These are phyloP conservation scores for Taphrorychus bicolor DNA, from an alignment of 2,888 invertebrate species.

Conservation along the genomic window DNA sequence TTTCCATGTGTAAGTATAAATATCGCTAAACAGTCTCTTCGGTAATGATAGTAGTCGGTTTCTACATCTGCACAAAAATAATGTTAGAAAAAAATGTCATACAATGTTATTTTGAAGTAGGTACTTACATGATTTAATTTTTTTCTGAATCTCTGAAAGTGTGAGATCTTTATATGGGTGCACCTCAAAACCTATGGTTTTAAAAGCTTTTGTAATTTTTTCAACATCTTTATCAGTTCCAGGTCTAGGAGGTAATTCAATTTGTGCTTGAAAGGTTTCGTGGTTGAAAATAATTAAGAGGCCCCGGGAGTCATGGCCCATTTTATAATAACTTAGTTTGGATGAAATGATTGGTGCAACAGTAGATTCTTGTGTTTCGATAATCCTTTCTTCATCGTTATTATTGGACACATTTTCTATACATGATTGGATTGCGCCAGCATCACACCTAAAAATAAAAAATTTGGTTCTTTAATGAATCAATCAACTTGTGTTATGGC, in stretches of 20 bases:
- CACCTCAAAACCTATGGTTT: slow-evolving; percentile 74
- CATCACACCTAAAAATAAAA: too few species aligned
- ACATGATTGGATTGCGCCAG: too few species aligned
- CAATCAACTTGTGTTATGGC: too few species aligned
- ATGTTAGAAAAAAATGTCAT: not conserved
- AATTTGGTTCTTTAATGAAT: too few species aligned
- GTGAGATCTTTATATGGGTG: slow-evolving; percentile 73
- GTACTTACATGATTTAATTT: slow-evolving; percentile 67
- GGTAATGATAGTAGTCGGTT: slow-evolving; percentile 82
- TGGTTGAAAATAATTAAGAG: slow-evolving; percentile 87
- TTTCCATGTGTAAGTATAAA: slow-evolving; percentile 91
- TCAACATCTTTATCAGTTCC: slow-evolving; percentile 88
- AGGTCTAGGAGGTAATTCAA: slow-evolving; percentile 61
- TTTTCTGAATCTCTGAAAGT: slow-evolving; percentile 69
- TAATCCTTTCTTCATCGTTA: not conserved
- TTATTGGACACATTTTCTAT: too few species aligned
- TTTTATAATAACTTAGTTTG: slow-evolving; percentile 71
- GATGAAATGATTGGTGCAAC: not conserved
- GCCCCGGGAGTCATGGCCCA: slow-evolving; percentile 83
- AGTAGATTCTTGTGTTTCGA: not conserved
- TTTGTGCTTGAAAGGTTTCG: slow-evolving; percentile 77
- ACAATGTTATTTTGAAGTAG: not conserved
- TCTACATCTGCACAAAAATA: slow-evolving; percentile 65
- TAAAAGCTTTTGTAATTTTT: slow-evolving; percentile 70
- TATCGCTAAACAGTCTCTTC: slow-evolving; percentile 83